Base-by-base conservation (phyloP, 2,888 invertebrate genomes). In the Volucella bombylans region DNA sequence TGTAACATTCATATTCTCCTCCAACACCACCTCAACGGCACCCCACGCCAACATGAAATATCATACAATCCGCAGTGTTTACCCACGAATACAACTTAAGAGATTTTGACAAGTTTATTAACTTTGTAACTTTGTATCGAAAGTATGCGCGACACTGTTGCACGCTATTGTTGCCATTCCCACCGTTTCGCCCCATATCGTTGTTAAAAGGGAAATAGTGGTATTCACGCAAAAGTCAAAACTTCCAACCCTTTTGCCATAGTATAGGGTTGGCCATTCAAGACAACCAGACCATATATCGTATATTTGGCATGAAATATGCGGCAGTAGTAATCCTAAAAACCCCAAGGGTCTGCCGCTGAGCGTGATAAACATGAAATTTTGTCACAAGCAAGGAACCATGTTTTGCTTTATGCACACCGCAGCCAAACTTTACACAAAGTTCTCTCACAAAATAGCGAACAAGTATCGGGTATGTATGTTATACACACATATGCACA, bases 321-420 rank as follows among this genome's bases (percentile, higher is more conserved):
- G 81, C 76, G 85, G 50, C 85, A 77, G 72, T 61, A 85, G 81
- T 81, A 85, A 76, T 85, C 81, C 81, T 59, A 72, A 73, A 85
- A 85, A 81, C 85, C 85, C 85, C 85, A 81, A 85, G 81, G 85
- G 85, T 81, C 81, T 85, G 85, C 83, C 85, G 62, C 76, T 71
- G 71, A 80, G 85, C 85, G 74, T 85, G 85, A 85, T 85, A 85
- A 85, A 85, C 85, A 85, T 81, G 85, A 85, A 81, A 85, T 85
- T 85, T 76, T 77, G 81, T 72, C 85, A 38, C 76, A 76, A 71
- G 54, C 67, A 68, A 71, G 41, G 57, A 76, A 77, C 81, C 77
- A 80, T 80, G 83, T 85, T 85, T 85, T 85, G 83, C 83, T 85
- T 85, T 76, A 85, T 85, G 83, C 83, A 65, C 59, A 85, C 79